Percentiles rank a stretch among this genome's conserved stretches.
phyloP scores from a whole-genome alignment of 2,113 vertebrate species.

The Hydropotes inermis region DNA sequence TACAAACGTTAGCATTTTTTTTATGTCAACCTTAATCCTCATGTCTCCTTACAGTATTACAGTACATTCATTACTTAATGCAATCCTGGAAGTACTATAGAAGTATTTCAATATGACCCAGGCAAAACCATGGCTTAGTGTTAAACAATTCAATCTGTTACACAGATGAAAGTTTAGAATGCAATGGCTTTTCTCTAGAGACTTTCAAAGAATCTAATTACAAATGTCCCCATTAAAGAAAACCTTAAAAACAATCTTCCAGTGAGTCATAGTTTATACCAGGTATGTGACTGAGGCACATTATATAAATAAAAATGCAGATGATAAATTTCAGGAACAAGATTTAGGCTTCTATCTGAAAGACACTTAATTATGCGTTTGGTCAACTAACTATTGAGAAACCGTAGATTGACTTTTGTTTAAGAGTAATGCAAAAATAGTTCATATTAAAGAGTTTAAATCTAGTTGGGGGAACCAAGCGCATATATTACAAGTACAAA shows the following conservation, averaged over 20 bases:
- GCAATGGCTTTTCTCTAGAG: slow-evolving; percentile 65
- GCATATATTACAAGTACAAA: not conserved
- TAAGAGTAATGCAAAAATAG: not conserved
- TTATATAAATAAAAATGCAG: not conserved
- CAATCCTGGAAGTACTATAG: not conserved
- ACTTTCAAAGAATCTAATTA: slow-evolving; percentile 46
- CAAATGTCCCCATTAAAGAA: slow-evolving; percentile 54
- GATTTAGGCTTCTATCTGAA: not conserved
- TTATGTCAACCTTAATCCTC: slow-evolving; percentile 27
- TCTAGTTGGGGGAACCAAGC: not conserved
- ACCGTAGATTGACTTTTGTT: not conserved
- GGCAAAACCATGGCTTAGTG: slow-evolving; percentile 25
- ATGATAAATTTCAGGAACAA: not conserved
- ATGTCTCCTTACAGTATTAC: not conserved
- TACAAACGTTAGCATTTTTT: not conserved
- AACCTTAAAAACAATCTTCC: slow-evolving; percentile 59
- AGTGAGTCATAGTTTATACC: slow-evolving; percentile 11
- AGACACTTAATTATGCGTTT: not conserved
- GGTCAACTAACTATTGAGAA: not conserved
- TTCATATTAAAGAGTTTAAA: not conserved
- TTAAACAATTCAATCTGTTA: slow-evolving; percentile 42
- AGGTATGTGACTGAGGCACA: not conserved
- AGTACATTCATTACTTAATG: not conserved
- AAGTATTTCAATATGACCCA: slow-evolving; percentile 1
- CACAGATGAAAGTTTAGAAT: slow-evolving; percentile 33